Evolutionary conservation across 2,113 vertebrate genomes (phyloP), one percentile per base, ranked within the genome.

Genomic region (Phoenicopterus ruber): DNA sequence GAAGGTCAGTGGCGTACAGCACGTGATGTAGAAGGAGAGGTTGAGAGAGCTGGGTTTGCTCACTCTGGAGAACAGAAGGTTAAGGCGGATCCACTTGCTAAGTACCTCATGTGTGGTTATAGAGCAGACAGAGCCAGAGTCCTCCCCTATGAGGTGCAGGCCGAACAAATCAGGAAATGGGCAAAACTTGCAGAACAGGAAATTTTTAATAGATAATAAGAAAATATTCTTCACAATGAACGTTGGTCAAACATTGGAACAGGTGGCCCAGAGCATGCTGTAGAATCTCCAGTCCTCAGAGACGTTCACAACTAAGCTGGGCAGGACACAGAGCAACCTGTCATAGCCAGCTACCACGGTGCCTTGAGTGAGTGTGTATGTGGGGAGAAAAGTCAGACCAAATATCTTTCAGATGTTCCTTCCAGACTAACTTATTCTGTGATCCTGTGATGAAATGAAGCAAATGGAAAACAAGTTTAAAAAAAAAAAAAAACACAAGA

Each of bases 141-240:
- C 59, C 61, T 86, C 34, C n/a, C 25, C 29, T 34, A 4, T 0
- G 0, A 80, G 38, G 16, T 67, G 11, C 42, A 70, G 42, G 38
- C 31, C 26, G 76, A 62, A 57, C 1, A n/a, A 58, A 58, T 47
- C 4, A 55, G 13, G n/a, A 62, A 69, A 55, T 24, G 18, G 70
- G 19, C 26, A 82, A 69, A 61, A 76, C 28, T 5, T 76, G 21
- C 34, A 61, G 20, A 81, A 36, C 7, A 55, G 59, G 17, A 44
- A 12, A 40, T 36, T 63, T 82, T 42, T 12, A 63, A 46, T 8
- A 61, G 36, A 38, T 38, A 52, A 11, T 29, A 65, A 83, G 22
- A 83, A 95, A 90, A 78, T 34, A 69, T 13, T 84, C 40, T 81
- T 81, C 12, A 2, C 54, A 69, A 55, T 40, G 6, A 76, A 80